These are phyloP conservation scores for Dione vanillae DNA, from an alignment of 2,888 invertebrate genomes.

Conservation along the genomic window DNA sequence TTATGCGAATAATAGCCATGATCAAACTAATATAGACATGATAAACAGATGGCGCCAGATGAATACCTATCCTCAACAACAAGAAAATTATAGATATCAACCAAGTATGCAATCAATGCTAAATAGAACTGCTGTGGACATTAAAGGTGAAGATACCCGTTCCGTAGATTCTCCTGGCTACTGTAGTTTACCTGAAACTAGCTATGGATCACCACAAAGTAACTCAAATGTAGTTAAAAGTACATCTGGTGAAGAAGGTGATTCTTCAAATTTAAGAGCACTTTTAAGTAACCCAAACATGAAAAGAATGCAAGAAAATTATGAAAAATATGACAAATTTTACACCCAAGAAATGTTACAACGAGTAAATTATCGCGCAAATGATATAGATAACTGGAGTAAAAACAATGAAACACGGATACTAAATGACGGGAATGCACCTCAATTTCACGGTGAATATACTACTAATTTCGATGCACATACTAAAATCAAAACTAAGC, in stretches of 20 bases:
- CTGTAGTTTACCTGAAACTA: constrained; percentile 67
- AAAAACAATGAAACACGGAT: constrained; percentile 64
- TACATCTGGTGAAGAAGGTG: constrained; percentile 64
- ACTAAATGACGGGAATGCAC: constrained; percentile 72
- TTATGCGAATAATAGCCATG: constrained; percentile 53
- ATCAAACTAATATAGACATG: constrained; percentile 63
- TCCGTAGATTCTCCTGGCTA: constrained; percentile 71
- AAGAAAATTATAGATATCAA: constrained; percentile 60
- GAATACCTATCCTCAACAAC: constrained; percentile 63
- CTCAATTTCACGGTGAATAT: constrained; percentile 79
- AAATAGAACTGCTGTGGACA: constrained; percentile 55
- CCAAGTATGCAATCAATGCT: constrained; percentile 55
- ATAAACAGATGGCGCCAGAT: constrained; percentile 73
- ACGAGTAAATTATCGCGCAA: constrained; percentile 61
- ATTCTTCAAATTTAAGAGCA: constrained; percentile 85
- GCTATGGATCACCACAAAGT: constrained; percentile 73
- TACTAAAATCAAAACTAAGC: constrained; percentile 68
- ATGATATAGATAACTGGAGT: constrained; percentile 65
- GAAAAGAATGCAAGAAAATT: constrained; percentile 62
- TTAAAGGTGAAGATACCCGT: constrained; percentile 61
- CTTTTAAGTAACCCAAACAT: constrained; percentile 73
- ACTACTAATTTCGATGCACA: constrained; percentile 62
- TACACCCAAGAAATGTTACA: constrained; percentile 64
- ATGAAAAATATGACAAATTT: constrained; percentile 63
- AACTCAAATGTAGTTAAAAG: constrained; percentile 63